Percentiles rank a stretch among this genome's conserved stretches.
These are phyloP conservation scores for Lithobates pipiens DNA, from an alignment of 2,797 vertebrate genomes.

Conservation along the genomic window DNA sequence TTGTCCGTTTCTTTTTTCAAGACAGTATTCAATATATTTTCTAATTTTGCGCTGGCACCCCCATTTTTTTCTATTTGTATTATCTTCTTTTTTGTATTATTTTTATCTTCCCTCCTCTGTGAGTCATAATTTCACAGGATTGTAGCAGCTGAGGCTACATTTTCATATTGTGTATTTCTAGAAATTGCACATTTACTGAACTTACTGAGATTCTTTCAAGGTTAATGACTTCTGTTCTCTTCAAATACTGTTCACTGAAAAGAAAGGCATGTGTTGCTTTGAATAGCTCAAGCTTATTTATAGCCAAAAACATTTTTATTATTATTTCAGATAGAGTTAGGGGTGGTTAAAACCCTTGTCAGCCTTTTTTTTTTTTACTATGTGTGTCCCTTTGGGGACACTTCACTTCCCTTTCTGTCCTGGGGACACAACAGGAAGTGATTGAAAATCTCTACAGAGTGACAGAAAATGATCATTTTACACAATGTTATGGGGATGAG, in stretches of 20 bases:
- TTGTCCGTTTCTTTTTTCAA: too few species aligned
- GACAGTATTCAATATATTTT: neutral
- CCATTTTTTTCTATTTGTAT: neutral
- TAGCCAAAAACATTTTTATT: too few species aligned
- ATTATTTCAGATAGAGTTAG: too few species aligned
- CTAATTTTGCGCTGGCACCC: neutral
- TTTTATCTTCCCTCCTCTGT: neutral
- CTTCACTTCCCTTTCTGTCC: too few species aligned
- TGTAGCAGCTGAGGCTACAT: constrained; percentile 39
- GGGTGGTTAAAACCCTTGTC: too few species aligned
- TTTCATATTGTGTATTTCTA: constrained; percentile 21
- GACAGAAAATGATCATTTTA: too few species aligned
- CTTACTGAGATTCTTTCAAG: constrained; percentile 30
- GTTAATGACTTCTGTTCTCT: constrained; percentile 29
- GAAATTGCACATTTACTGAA: constrained; percentile 18
- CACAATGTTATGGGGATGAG: too few species aligned
- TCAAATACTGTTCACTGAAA: constrained; percentile 23
- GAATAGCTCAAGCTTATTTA: neutral
- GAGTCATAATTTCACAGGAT: constrained; percentile 16
- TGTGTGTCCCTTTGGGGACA: too few species aligned
- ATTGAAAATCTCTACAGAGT: too few species aligned
- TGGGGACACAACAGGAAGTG: too few species aligned
- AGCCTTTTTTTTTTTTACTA: too few species aligned
- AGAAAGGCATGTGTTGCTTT: constrained; percentile 15
- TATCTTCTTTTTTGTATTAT: neutral